phyloP scores from a whole-genome alignment of 2,113 vertebrate genomes.

The Macroglossus sobrinus region DNA sequence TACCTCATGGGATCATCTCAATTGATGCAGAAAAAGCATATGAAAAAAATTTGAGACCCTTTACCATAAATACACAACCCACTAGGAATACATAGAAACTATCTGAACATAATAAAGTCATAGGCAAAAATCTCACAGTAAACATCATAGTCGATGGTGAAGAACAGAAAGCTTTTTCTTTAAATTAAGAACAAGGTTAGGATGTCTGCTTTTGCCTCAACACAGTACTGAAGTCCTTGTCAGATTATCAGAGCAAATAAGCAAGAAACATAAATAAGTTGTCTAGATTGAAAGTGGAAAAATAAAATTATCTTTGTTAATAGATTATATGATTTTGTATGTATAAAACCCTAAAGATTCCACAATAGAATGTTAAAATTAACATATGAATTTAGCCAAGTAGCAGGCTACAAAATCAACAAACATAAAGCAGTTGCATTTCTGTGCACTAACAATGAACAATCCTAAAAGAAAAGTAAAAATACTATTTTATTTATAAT shows the following conservation, averaged over 20 bases:
- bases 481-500: neutral
- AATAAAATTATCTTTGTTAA: neutral
- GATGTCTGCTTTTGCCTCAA: neutral
- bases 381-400: neutral
- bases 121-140: neutral
- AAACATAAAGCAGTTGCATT: neutral
- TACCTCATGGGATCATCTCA: neutral
- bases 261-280: neutral
- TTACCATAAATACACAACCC: neutral
- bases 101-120: neutral
- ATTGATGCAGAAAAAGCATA: neutral
- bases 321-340: neutral
- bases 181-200: neutral
- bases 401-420: neutral
- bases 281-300: neutral
- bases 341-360: neutral
- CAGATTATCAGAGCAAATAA: neutral
- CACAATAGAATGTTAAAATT: neutral
- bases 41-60: neutral
- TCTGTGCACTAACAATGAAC: neutral
- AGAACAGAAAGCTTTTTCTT: neutral
- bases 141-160: neutral
- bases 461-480: neutral
- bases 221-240: neutral
- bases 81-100: neutral